phyloP scores from a whole-genome alignment of 2,113 vertebrate genomes.

The Forbesichthys papilliferus region DNA sequence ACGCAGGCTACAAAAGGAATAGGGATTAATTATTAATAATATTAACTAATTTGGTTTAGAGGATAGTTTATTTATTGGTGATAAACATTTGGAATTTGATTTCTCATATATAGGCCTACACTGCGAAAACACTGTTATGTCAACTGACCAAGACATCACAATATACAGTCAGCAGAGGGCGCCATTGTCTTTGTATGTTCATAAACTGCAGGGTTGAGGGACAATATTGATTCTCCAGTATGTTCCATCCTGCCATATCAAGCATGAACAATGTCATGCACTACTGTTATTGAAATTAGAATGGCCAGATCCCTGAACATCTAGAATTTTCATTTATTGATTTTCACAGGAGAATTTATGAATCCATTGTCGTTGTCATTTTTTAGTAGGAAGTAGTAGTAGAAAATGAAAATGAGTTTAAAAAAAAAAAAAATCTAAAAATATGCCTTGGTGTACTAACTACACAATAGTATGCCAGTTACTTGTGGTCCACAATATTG shows the following conservation, averaged over 20 bases:
- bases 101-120: too few relatives aligned
- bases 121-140: neutral
- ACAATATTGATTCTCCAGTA: neutral
- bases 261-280: too few relatives aligned
- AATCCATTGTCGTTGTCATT: neutral
- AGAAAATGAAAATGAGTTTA: too few relatives aligned
- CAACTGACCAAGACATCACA: neutral
- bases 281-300: too few relatives aligned
- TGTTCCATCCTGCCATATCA: too few relatives aligned
- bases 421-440: too few relatives aligned
- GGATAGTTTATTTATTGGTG: neutral
- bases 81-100: neutral
- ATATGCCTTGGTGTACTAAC: too few relatives aligned
- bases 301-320: neutral
- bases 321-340: neutral
- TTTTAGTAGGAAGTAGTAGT: neutral
- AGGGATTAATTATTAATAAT: neutral
- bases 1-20: neutral
- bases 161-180: conserved; percentile 46
- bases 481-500: neutral
- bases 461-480: neutral
- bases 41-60: neutral
- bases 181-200: conserved; percentile 30
- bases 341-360: neutral
- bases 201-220: neutral